Evolutionary conservation across 1,140 invertebrate species (phyloP).

Genomic region (Caenorhabditis latens): DNA sequence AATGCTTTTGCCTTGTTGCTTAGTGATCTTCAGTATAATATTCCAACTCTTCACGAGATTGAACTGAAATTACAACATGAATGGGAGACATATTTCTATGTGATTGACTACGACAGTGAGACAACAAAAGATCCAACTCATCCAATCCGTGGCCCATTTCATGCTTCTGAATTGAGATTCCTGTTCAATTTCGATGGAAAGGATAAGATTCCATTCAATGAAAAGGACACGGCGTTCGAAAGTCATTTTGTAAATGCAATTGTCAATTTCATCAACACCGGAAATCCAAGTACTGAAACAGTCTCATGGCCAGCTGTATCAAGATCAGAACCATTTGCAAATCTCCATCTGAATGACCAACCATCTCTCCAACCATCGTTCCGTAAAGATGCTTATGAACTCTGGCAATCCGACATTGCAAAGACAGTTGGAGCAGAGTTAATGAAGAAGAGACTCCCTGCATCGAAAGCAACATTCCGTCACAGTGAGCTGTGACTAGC

Average conservation of each 20-base stretch:
- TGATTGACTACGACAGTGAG: conserved; percentile 59
- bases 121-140: conserved; percentile 50
- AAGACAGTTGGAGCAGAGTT: conserved; percentile 29
- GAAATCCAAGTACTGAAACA: conserved; percentile 43
- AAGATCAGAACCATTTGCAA: conserved; percentile 2
- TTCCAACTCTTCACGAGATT: conserved; percentile 56
- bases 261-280: conserved; percentile 57
- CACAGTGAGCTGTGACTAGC: conserved; percentile 54
- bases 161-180: conserved; percentile 54
- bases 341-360: conserved; percentile 20
- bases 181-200: conserved; percentile 50
- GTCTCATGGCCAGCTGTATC: conserved; percentile 47
- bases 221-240: conserved; percentile 50
- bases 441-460: conserved; percentile 43
- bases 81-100: conserved; percentile 58
- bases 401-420: conserved; percentile 35
- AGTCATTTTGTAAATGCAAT: conserved; percentile 22
- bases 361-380: not conserved
- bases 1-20: conserved; percentile 43
- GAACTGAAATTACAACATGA: conserved; percentile 54
- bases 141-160: conserved; percentile 49
- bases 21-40: conserved; percentile 60
- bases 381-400: conserved; percentile 35
- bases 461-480: not conserved
- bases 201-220: conserved; percentile 53